Conservation (phyloP, 2,797 vertebrate species). For the Fratercula arctica region DNA sequence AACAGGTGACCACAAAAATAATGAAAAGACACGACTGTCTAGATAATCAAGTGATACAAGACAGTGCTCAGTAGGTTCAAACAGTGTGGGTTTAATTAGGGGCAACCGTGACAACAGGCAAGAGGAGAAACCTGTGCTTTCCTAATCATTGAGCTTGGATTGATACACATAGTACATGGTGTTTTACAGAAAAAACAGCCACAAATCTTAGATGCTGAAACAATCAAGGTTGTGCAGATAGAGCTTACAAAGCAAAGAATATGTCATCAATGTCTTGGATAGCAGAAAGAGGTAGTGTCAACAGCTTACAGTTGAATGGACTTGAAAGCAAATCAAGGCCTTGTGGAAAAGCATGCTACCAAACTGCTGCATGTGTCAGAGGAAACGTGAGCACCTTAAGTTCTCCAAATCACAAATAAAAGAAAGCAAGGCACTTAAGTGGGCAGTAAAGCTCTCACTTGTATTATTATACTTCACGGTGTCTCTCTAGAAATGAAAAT, state of each 20-base stretch:
- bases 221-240: neutral
- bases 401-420: neutral
- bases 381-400: neutral
- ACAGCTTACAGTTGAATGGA: neutral
- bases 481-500: neutral
- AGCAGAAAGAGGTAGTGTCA: neutral
- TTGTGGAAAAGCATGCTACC: neutral
- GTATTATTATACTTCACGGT: neutral
- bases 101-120: neutral
- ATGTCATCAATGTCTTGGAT: neutral
- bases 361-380: neutral
- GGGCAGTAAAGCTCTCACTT: neutral
- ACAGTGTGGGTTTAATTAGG: constrained; percentile 4
- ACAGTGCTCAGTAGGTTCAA: neutral
- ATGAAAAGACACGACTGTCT: neutral
- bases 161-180: neutral
- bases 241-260: neutral
- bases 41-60: neutral
- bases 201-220: neutral
- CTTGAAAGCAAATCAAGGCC: neutral
- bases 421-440: neutral
- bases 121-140: neutral
- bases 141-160: neutral
- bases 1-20: neutral
- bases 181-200: neutral